phyloP scores from a whole-genome alignment of 2,797 vertebrate species.

The Corythornis leucogaster region DNA sequence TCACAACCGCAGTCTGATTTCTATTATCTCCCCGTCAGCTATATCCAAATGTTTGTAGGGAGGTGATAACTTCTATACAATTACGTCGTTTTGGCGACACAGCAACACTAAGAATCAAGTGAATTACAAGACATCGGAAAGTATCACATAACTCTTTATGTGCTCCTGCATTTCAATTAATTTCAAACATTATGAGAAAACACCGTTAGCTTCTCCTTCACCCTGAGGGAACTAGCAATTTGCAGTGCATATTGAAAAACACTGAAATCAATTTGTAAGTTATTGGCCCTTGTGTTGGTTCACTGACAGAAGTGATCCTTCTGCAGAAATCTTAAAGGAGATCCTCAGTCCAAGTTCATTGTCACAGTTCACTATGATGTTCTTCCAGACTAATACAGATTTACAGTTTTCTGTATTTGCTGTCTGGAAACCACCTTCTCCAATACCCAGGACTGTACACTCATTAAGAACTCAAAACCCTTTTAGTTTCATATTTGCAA shows the following conservation, averaged over 20 bases:
- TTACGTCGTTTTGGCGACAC: not conserved
- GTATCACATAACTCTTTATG: rapidly evolving
- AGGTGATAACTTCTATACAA: not conserved
- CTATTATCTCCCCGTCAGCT: rapidly evolving
- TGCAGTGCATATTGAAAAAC: not conserved
- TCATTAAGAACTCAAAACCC: not conserved
- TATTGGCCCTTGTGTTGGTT: not conserved
- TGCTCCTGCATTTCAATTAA: not conserved
- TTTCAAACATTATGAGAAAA: not conserved
- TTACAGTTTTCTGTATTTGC: not conserved
- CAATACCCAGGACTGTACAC: not conserved
- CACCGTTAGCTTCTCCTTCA: not conserved
- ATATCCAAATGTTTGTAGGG: not conserved
- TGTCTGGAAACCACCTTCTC: constrained; percentile 40
- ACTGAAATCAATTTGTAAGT: not conserved
- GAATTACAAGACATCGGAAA: not conserved
- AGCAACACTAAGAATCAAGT: not conserved
- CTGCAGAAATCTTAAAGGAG: not conserved
- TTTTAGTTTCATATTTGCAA: not conserved
- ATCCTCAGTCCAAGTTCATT: not conserved
- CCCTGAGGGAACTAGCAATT: not conserved
- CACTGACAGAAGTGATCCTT: not conserved
- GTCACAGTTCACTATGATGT: not conserved
- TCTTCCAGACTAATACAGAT: constrained; percentile 23
- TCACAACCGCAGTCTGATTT: not conserved